phyloP scores from a whole-genome alignment of 2,888 invertebrate species.

The Agrypnus murinus region DNA sequence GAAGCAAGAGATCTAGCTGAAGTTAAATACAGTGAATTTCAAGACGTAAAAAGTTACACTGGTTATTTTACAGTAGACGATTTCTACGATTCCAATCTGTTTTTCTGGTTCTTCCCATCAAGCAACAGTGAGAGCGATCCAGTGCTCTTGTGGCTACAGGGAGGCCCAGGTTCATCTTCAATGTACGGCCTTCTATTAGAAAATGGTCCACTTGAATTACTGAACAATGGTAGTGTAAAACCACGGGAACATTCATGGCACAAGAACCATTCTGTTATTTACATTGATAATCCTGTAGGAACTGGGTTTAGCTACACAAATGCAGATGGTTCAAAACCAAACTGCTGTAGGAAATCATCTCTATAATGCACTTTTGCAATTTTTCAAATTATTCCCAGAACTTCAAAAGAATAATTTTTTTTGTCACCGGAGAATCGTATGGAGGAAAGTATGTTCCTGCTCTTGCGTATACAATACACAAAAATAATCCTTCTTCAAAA shows the following conservation, averaged over 20 bases:
- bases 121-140: slow-evolving; percentile 75
- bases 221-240: slow-evolving; percentile 67
- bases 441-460: slow-evolving; percentile 90
- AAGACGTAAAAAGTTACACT: slow-evolving; percentile 80
- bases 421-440: slow-evolving; percentile 87
- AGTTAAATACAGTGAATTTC: slow-evolving; percentile 76
- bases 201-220: slow-evolving; percentile 84
- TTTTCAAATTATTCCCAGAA: slow-evolving; percentile 88
- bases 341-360: slow-evolving; percentile 87
- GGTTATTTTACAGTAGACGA: slow-evolving; percentile 90
- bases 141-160: slow-evolving; percentile 89
- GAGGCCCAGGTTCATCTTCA: slow-evolving; percentile 89
- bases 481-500: slow-evolving; percentile 75
- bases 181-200: slow-evolving; percentile 88
- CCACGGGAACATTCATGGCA: slow-evolving; percentile 87
- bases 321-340: slow-evolving; percentile 85
- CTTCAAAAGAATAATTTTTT: slow-evolving; percentile 84
- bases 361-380: slow-evolving; percentile 84
- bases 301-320: slow-evolving; percentile 94
- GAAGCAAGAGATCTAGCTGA: slow-evolving; percentile 74
- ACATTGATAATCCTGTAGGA: slow-evolving; percentile 95
- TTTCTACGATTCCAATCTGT: slow-evolving; percentile 85
- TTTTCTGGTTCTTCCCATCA: slow-evolving; percentile 95
- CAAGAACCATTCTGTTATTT: slow-evolving; percentile 84
- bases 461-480: slow-evolving; percentile 82